These are phyloP conservation scores for Caenorhabditis sp. DNA, from an alignment of 2,888 invertebrate species.

Conservation along the genomic window DNA sequence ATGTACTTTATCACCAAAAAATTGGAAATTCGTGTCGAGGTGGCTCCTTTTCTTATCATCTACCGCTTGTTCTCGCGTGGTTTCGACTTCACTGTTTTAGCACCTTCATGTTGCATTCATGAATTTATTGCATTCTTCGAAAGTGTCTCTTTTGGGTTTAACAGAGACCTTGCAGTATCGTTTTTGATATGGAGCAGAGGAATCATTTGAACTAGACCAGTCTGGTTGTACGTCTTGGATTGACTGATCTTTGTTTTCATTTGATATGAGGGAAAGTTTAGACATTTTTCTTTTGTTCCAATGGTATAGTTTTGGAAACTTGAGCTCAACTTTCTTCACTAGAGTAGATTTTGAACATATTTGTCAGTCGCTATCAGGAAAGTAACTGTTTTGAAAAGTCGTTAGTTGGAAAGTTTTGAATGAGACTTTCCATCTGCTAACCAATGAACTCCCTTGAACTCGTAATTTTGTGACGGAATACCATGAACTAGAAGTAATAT, in stretches of 20 bases:
- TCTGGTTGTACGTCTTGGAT: not conserved
- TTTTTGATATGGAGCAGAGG: slow-evolving; percentile 3
- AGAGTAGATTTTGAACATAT: too few relatives aligned
- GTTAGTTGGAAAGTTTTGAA: too few relatives aligned
- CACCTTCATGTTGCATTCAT: slow-evolving; percentile 43
- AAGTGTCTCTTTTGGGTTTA: not conserved
- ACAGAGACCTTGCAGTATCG: not conserved
- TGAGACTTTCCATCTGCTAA: too few relatives aligned
- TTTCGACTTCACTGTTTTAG: slow-evolving; percentile 47
- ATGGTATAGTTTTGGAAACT: not conserved
- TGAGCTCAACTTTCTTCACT: too few relatives aligned
- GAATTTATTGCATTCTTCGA: slow-evolving; percentile 49
- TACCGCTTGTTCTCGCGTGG: slow-evolving; percentile 10
- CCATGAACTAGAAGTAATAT: too few relatives aligned
- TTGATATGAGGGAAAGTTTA: not conserved
- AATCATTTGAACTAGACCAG: slow-evolving; percentile 16
- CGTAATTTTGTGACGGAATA: too few relatives aligned
- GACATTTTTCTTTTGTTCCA: too few relatives aligned
- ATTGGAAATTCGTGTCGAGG: slow-evolving; percentile 48
- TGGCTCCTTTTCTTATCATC: slow-evolving; percentile 25
- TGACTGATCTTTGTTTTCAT: slow-evolving; percentile 4
- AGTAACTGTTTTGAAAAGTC: too few relatives aligned
- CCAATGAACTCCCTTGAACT: too few relatives aligned
- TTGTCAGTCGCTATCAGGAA: too few relatives aligned
- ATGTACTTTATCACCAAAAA: slow-evolving; percentile 60